phyloP scores from a whole-genome alignment of 2,113 vertebrate genomes.

The Ptilonorhynchus violaceus region DNA sequence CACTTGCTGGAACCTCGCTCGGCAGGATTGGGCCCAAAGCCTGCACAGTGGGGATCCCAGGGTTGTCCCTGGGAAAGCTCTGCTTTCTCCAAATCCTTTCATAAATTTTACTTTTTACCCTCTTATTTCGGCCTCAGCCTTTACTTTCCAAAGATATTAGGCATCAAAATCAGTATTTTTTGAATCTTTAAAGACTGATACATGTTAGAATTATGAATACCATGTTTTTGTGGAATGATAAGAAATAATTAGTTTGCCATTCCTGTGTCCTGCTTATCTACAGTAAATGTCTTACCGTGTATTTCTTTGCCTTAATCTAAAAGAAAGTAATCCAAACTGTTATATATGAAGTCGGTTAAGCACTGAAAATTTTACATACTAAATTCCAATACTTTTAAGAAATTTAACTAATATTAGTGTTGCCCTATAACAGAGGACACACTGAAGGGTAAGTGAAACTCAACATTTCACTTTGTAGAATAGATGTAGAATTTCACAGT shows the following conservation, averaged over 20 bases:
- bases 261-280: neutral
- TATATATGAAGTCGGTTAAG: too few relatives aligned
- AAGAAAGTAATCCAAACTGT: neutral
- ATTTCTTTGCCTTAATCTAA: neutral
- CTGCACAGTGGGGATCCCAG: too few relatives aligned
- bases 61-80: too few relatives aligned
- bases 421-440: neutral
- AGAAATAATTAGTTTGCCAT: neutral
- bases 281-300: neutral
- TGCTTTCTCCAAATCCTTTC: too few relatives aligned
- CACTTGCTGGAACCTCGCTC: too few relatives aligned
- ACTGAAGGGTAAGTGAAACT: neutral
- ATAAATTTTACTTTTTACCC: too few relatives aligned
- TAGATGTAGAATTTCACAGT: too few relatives aligned
- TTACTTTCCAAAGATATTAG: too few relatives aligned
- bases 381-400: neutral
- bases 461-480: neutral
- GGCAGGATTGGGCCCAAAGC: too few relatives aligned
- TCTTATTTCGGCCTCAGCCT: too few relatives aligned
- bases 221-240: neutral
- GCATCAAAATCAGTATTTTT: accelerated
- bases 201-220: neutral
- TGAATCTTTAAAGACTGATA: neutral
- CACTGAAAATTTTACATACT: neutral
- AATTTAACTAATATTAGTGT: neutral